Percentiles rank a stretch among this genome's conserved stretches.
These are phyloP conservation scores for Emydoidea blandingii DNA, from an alignment of 2,797 vertebrate genomes.

Conservation along the genomic window DNA sequence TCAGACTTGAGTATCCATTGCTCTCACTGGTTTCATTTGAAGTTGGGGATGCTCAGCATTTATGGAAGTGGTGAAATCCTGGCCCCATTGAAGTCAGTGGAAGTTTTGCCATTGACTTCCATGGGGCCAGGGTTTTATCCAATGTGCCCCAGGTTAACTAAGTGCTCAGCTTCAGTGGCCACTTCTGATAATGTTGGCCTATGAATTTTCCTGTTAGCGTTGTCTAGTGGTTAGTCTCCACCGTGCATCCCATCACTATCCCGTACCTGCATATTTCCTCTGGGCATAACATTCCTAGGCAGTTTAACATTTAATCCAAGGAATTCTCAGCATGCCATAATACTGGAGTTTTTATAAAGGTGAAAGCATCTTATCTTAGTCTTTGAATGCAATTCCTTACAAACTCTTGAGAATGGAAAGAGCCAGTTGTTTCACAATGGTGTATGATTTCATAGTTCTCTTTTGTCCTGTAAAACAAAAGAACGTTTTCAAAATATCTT, in stretches of 20 bases:
- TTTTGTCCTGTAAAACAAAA: neutral
- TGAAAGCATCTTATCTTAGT: neutral
- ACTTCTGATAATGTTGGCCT: neutral
- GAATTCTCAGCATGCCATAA: neutral
- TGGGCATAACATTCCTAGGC: neutral
- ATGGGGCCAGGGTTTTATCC: neutral
- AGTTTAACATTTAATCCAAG: neutral
- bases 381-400: neutral
- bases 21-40: neutral
- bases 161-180: neutral
- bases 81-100: too few species aligned
- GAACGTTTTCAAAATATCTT: neutral
- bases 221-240: neutral
- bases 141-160: neutral
- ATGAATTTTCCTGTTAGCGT: neutral
- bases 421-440: accelerated
- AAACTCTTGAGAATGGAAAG: neutral
- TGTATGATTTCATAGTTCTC: neutral
- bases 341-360: neutral
- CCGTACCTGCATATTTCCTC: neutral
- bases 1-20: too few species aligned
- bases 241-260: accelerated
- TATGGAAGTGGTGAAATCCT: neutral
- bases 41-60: neutral
- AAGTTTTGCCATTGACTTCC: neutral